Base-by-base conservation (phyloP, 2,888 invertebrate species). In the Drosophila formosana region DNA sequence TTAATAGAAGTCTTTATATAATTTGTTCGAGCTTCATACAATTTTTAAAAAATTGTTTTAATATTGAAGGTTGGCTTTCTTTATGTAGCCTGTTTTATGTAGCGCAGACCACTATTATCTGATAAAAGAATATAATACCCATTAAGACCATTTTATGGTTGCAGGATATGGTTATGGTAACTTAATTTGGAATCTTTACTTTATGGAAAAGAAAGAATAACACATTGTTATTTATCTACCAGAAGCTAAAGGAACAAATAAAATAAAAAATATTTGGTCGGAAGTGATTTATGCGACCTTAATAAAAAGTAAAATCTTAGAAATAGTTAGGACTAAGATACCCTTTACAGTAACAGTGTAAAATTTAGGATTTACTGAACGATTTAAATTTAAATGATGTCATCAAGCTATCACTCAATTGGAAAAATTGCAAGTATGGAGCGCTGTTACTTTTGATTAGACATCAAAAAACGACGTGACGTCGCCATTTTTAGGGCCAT, bases 241-340 rank as follows among this genome's bases (percentile, higher is more conserved):
- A 8, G 23, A 47, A 53, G 47, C 72, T 39, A 66, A 34, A 37
- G 37, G 9, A 26, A 39, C 26, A 43, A 37, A 30, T 47, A 13
- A 60, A 57, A 49, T 50, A 49, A 11, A 56, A 32, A 26, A 53
- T 50, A 37, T 67, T 61, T 64, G 41, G 25, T 37, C 49, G 50
- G 30, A 30, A n/a, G 57, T 61, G 64, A 49, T 66, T 66, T 65
- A 60, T 68, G 64, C 26, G 49, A 39, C 52, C 46, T 28, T 56
- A 64, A 61, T 37, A 57, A 70, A 47, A 32, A 45, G 18, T 9
- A 23, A 7, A n/a, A 37, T 9, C 30, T 11, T 5, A 18, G 6
- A 11, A 26, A 23, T 28, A 39, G 9, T 26, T 28, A 8, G 39
- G 28, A 34, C 23, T 2, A 1, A 11, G 37, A 58, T 55, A 55